Base-by-base conservation (phyloP, 64 coral and sea anemone genomes). In the Montipora foliosa region DNA sequence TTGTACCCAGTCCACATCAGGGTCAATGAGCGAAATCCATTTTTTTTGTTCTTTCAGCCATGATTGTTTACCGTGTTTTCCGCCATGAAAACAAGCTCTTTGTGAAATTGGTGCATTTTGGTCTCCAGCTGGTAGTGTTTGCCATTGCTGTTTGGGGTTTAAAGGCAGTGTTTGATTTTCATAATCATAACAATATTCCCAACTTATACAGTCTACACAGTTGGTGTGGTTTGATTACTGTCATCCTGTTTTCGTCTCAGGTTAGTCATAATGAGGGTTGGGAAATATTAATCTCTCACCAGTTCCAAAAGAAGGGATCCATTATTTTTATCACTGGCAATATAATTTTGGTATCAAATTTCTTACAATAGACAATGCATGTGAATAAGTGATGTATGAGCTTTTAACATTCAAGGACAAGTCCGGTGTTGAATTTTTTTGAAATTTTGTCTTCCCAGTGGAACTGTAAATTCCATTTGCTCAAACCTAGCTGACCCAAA, bases 81-180 rank as follows among this genome's bases (percentile, higher is more conserved):
- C 95, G 92, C 14, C 82, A 92, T 62, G 92, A 96, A 75, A 99
- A 94, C 67, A 99, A 96, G 73, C 77, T 89, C 22, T 8, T 90
- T 52, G 85, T 99, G 59, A 99, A 99, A 58, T 46, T 99, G 67
- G 84, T 99, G 11, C 98, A 99, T 51, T 94, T 96, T 88, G 89
- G 74, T 29, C 95, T 99, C 17, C 98, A 99, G 77, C 46, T 92
- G n/a, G 29, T 96, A 48, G 98, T 92, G 79, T 96, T 99, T 81
- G 53, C 8, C 53, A 67, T 94, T 53, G 93, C 92, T 75, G 86
- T 92, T 55, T 47, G 80, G 76, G 98, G 98, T 59, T 68, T 99
- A 50, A 99, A 99, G 16, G 98, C 98, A 67, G 98, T 90, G 7
- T 99, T 99, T 92, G 98, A 96, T 62, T 99, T 96, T 21, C 98